phyloP scores from a whole-genome alignment of 2,888 invertebrate species.

The Lasius fuliginosus region DNA sequence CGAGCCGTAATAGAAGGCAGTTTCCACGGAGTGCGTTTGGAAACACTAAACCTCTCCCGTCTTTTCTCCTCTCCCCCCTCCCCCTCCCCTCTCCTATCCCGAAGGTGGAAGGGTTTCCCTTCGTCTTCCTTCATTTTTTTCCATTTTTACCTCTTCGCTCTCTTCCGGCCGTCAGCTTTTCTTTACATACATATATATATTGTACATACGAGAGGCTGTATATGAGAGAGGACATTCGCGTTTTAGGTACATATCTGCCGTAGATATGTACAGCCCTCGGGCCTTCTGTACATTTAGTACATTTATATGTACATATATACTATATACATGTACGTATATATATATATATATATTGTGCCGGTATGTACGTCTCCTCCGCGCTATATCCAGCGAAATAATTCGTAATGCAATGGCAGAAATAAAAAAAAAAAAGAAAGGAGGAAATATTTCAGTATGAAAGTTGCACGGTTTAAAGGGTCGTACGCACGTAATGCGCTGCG shows the following conservation, averaged over 20 bases:
- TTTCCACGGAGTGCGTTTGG: slow-evolving; percentile 69
- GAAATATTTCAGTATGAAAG: slow-evolving; percentile 38
- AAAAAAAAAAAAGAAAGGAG: slow-evolving; percentile 5
- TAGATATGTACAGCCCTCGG: slow-evolving; percentile 25
- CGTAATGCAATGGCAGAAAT: slow-evolving; percentile 47
- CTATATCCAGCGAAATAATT: slow-evolving; percentile 47
- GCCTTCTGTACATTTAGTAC: slow-evolving; percentile 34
- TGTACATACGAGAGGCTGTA: neutral
- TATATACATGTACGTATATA: neutral
- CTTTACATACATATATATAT: slow-evolving; percentile 21
- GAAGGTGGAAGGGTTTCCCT: slow-evolving; percentile 48
- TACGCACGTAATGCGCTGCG: slow-evolving; percentile 9
- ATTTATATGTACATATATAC: neutral
- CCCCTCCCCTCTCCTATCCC: neutral
- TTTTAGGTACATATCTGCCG: slow-evolving; percentile 39
- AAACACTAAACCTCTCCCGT: slow-evolving; percentile 52
- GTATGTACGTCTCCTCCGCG: slow-evolving; percentile 27
- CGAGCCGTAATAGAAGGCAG: slow-evolving; percentile 70
- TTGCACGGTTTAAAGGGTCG: slow-evolving; percentile 43
- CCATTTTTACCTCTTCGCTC: slow-evolving; percentile 23
- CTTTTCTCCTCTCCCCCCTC: neutral
- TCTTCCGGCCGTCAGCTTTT: slow-evolving; percentile 41
- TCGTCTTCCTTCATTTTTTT: slow-evolving; percentile 39
- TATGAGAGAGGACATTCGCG: slow-evolving; percentile 34
- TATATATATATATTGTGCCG: too few species aligned